Percentiles rank a stretch among this genome's conserved stretches.
Conservation (phyloP, 2,888 invertebrate genomes). For the Loripinus fragilis region DNA sequence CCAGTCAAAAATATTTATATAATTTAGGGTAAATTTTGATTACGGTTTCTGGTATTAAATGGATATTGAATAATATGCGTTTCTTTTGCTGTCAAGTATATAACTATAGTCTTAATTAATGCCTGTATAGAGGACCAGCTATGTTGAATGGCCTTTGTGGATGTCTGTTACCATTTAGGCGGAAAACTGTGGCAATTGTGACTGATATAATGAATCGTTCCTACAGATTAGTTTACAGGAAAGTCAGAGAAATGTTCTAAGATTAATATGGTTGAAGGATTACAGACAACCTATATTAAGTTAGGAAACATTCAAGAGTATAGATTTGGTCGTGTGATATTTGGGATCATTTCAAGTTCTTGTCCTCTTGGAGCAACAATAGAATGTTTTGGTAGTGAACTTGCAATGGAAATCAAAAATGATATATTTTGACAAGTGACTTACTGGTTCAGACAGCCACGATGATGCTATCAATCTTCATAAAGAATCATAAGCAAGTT, state of each 20-base stretch:
- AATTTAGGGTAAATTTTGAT: too few relatives aligned
- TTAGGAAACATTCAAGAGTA: constrained; percentile 2
- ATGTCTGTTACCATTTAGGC: constrained; percentile 17
- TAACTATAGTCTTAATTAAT: constrained; percentile 38
- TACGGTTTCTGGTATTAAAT: too few relatives aligned
- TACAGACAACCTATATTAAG: background rate
- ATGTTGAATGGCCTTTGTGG: constrained; percentile 26
- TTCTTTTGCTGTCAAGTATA: too few relatives aligned
- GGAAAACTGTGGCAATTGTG: background rate
- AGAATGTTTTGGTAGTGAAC: background rate
- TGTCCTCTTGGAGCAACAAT: constrained; percentile 14
- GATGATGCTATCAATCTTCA: background rate
- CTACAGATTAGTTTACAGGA: constrained; percentile 20
- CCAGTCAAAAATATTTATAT: too few relatives aligned
- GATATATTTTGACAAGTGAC: constrained; percentile 4
- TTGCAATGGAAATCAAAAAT: constrained; percentile 7
- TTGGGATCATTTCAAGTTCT: constrained; percentile 4
- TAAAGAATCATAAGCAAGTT: background rate
- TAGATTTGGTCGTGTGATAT: background rate
- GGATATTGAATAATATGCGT: too few relatives aligned
- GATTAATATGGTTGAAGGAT: constrained; percentile 33
- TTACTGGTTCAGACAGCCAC: background rate
- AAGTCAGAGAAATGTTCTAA: constrained; percentile 13
- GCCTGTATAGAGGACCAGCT: constrained; percentile 23
- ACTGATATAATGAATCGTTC: constrained; percentile 34